These are phyloP conservation scores for Nansenia antarctica DNA, from an alignment of 2,113 vertebrate genomes.

Conservation along the genomic window DNA sequence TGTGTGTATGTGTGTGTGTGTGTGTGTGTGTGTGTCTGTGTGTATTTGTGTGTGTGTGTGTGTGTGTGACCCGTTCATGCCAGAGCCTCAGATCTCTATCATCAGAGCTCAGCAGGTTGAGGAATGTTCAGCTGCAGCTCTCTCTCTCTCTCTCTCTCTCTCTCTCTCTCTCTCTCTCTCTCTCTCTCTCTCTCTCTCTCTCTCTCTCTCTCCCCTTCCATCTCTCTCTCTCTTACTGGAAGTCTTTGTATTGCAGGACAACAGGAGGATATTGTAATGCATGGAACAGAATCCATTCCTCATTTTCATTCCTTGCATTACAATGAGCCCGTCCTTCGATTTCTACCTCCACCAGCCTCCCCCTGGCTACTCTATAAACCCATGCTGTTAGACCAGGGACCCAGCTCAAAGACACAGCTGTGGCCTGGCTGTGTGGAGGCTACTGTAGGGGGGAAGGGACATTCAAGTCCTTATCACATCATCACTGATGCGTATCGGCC, in stretches of 20 bases:
- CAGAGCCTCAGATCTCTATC: constrained; percentile 55
- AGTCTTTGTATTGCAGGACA: constrained; percentile 38
- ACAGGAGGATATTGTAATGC: no score
- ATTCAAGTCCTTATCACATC: neutral
- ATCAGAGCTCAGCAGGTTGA: constrained; percentile 49
- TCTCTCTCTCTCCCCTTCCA: neutral
- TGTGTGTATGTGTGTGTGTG: neutral
- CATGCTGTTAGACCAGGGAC: neutral
- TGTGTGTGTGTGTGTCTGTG: constrained; percentile 10
- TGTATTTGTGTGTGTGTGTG: constrained; percentile 13
- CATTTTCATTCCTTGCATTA: no score
- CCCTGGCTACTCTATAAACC: neutral
- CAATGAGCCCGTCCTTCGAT: no score
- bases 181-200: constrained; percentile 16
- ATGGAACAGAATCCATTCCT: no score
- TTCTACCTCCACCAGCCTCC: no score
- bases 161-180: constrained; percentile 27
- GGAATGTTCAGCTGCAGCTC: constrained; percentile 53
- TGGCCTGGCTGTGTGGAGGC: neutral
- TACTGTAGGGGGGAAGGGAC: neutral
- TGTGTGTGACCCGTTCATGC: constrained; percentile 32
- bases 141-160: constrained; percentile 28
- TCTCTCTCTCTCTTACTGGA: constrained; percentile 18
- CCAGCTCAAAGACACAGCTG: neutral
- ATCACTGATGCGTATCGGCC: neutral